These are phyloP conservation scores for Fopius arisanus DNA, from an alignment of 1,140 invertebrate species.

Conservation along the genomic window DNA sequence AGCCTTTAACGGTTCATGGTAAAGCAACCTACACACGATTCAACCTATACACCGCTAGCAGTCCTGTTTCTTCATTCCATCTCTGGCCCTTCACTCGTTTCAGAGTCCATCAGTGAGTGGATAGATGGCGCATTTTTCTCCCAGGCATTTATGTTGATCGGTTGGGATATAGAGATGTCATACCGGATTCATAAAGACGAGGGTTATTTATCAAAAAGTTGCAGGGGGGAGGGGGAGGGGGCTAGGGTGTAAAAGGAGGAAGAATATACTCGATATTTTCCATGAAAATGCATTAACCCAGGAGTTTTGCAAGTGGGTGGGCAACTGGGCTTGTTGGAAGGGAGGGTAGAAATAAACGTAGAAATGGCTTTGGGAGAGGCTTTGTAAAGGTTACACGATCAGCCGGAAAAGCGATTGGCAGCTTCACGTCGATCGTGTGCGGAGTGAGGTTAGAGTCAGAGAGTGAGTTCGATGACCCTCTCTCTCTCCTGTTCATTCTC, in stretches of 20 bases:
- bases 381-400: conserved; percentile 20
- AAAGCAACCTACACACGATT: neutral
- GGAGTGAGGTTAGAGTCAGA: conserved; percentile 44
- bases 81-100: neutral
- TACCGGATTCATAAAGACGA: conserved; percentile 11
- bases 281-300: conserved; percentile 5
- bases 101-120: neutral
- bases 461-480: conserved; percentile 39
- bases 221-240: too few relatives aligned
- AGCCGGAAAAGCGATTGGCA: conserved; percentile 27
- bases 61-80: neutral
- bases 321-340: neutral
- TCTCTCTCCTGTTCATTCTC: conserved; percentile 14
- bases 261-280: neutral
- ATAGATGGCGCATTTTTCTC: neutral
- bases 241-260: neutral
- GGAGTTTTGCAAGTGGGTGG: neutral
- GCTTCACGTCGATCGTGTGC: conserved; percentile 34
- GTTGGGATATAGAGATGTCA: neutral
- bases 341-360: neutral
- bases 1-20: conserved; percentile 43
- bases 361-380: neutral
- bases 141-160: conserved; percentile 7
- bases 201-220: neutral
- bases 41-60: neutral